Percentiles rank a stretch among this genome's conserved stretches.
phyloP scores from a whole-genome alignment of 1,140 invertebrate species.

The Tetragonula clypearis region DNA sequence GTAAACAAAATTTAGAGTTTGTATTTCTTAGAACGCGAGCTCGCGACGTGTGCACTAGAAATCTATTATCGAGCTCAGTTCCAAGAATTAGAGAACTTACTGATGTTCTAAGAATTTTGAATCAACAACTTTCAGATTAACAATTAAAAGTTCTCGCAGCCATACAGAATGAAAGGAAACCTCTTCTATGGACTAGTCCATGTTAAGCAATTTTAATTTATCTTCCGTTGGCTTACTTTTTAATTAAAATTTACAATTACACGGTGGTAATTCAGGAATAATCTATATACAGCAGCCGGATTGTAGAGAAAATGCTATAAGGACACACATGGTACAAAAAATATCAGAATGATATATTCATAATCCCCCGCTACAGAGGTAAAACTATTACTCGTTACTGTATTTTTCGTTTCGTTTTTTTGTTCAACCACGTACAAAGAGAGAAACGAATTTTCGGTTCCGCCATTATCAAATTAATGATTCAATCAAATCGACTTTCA shows the following conservation, averaged over 20 bases:
- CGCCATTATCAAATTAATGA: constrained; percentile 1
- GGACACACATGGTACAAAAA: neutral
- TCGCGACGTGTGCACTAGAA: no score
- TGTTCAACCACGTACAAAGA: neutral
- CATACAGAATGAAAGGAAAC: no score
- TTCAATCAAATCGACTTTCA: neutral
- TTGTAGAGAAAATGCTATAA: neutral
- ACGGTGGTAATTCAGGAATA: neutral
- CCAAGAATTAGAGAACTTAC: neutral
- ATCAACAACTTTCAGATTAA: no score
- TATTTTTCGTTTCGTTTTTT: neutral
- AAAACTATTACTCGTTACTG: neutral
- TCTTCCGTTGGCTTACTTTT: neutral
- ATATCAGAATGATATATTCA: constrained; percentile 1
- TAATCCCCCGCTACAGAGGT: neutral
- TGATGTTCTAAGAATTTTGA: no score
- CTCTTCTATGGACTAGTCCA: neutral
- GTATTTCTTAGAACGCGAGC: neutral
- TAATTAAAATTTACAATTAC: constrained; percentile 3
- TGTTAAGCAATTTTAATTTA: neutral
- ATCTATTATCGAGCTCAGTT: neutral
- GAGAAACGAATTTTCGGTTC: neutral
- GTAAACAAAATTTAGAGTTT: neutral
- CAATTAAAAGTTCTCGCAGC: no score
- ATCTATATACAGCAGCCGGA: neutral